Percentiles rank a stretch among this genome's conserved stretches.
Conservation (phyloP, 2,113 vertebrate species). For the Corythornis cristatus region DNA sequence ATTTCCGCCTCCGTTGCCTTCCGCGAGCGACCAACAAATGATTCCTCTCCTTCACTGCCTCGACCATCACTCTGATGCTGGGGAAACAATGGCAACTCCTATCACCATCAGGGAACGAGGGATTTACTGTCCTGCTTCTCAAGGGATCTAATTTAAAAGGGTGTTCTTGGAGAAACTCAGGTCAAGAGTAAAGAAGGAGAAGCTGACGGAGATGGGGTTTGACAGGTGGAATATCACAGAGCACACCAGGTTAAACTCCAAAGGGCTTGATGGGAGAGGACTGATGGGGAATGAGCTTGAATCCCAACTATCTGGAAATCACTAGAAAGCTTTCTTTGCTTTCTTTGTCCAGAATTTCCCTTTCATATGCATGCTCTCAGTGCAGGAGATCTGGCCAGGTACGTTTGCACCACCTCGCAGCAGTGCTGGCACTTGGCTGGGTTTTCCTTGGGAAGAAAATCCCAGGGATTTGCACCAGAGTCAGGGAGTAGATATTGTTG, state of each 20-base stretch:
- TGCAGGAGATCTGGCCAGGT: not conserved
- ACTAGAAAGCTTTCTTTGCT: not conserved
- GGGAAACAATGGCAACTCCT: conserved; percentile 65
- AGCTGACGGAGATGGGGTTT: conserved; percentile 60
- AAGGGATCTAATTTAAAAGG: conserved; percentile 75
- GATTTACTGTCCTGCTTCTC: conserved; percentile 70
- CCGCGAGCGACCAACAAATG: not conserved
- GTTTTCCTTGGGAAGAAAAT: not conserved
- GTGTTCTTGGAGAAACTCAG: conserved; percentile 65
- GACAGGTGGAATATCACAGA: conserved; percentile 65
- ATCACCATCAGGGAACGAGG: conserved; percentile 54
- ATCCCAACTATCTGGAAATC: not conserved
- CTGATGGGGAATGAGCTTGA: not conserved
- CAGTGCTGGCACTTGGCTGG: accelerated
- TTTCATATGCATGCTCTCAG: not conserved
- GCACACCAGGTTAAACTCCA: not conserved
- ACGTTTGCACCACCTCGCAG: not conserved
- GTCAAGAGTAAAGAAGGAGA: conserved; percentile 64
- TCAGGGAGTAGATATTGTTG: accelerated
- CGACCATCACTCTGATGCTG: conserved; percentile 43
- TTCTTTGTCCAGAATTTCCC: not conserved
- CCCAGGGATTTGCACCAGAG: not conserved
- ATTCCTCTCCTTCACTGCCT: not conserved
- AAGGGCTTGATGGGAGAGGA: not conserved
- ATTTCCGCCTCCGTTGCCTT: not conserved